Conservation (phyloP, 2,797 vertebrate genomes). For the Denticeps clupeoides region DNA sequence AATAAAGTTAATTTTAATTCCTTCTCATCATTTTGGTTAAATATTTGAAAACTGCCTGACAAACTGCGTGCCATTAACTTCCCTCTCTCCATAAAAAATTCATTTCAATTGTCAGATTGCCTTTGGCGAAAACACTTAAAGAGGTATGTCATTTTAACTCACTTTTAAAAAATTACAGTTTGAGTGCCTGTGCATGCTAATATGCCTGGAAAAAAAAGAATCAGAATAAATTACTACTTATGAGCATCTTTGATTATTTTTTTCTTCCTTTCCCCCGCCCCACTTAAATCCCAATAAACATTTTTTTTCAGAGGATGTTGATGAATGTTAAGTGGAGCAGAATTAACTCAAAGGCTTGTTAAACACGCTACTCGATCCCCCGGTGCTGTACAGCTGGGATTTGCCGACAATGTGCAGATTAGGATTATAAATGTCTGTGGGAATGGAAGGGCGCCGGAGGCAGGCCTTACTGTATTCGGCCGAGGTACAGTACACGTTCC, state of each 20-base stretch:
- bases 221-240: constrained; percentile 56
- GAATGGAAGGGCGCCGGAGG: not conserved
- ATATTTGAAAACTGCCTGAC: constrained; percentile 63
- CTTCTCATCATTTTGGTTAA: constrained; percentile 59
- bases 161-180: constrained; percentile 63
- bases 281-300: constrained; percentile 46
- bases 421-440: not conserved
- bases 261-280: constrained; percentile 41
- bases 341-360: constrained; percentile 27
- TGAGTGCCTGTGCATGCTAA: constrained; percentile 57
- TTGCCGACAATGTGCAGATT: constrained; percentile 3
- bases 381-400: constrained; percentile 1
- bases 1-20: constrained; percentile 49
- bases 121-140: constrained; percentile 55
- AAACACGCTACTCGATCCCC: constrained; percentile 17
- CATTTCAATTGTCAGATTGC: constrained; percentile 53
- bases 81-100: constrained; percentile 42
- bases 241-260: constrained; percentile 54
- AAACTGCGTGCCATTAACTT: constrained; percentile 47
- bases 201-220: constrained; percentile 42
- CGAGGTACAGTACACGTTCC: too few relatives aligned
- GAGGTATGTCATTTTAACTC: constrained; percentile 45
- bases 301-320: constrained; percentile 34
- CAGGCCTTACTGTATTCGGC: too few relatives aligned
- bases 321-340: constrained; percentile 29